A percentile compares a stretch with the other conserved stretches of the same genome.
Evolutionary conservation across 2,888 invertebrate species (phyloP).

Genomic region (Ferrisia virgata): DNA sequence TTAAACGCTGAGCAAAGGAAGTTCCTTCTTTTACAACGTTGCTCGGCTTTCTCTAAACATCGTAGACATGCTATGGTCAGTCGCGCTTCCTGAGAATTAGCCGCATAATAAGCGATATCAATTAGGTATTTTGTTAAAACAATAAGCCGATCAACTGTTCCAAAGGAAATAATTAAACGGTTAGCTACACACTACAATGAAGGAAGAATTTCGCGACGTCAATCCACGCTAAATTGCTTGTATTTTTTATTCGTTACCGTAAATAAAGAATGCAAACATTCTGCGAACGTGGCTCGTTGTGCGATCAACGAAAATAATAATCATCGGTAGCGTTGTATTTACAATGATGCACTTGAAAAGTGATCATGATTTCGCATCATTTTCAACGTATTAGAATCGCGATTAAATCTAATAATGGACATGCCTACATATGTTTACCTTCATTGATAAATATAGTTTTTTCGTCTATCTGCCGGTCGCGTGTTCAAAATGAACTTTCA

Average conservation of each 20-base stretch:
- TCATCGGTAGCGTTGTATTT: not conserved
- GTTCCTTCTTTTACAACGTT: not conserved
- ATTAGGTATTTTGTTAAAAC: not conserved
- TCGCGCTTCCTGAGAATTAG: conserved; percentile 26
- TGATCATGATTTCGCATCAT: conserved; percentile 13
- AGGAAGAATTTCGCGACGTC: not conserved
- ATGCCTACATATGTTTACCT: not conserved
- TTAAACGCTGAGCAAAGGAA: not conserved
- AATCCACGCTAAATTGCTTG: not conserved
- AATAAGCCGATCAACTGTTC: conserved; percentile 1
- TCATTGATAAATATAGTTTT: not conserved
- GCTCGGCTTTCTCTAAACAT: conserved; percentile 24
- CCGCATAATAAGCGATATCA: not conserved
- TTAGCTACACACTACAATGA: not conserved
- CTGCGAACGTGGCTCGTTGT: not conserved
- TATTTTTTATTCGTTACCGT: not conserved
- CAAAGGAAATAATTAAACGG: conserved; percentile 9
- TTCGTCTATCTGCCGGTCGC: not conserved
- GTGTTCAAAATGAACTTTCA: not conserved
- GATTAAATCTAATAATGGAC: not conserved
- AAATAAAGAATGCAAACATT: not conserved
- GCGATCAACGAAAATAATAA: not conserved
- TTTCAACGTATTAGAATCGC: not conserved
- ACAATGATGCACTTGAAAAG: conserved; percentile 7
- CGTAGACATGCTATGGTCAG: conserved; percentile 17